Evolutionary conservation across 2,888 invertebrate species (phyloP), one percentile per base, ranked within the genome.

Genomic region (Coecobrya sp.): DNA sequence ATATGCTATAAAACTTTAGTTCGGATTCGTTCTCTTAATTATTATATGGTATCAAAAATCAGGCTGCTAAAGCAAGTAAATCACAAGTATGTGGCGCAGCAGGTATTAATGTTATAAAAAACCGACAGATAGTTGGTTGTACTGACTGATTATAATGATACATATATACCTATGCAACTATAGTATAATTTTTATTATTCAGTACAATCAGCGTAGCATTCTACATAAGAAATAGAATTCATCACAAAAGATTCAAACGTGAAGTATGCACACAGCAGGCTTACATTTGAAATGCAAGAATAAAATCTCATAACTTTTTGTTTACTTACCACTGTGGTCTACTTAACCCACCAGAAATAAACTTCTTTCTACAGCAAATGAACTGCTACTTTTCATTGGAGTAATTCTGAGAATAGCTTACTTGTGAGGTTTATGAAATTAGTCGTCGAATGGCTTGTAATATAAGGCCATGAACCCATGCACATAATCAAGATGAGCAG

Each of bases 371-470:
- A 65, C 27, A 45, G 45, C n/a, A 73, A 79, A 76, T 27, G 45
- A 45, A 22, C 68, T 45, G 79, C 86, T 79, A 79, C 76, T 87
- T 13, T 79, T 87, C 76, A 62, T 79, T 27, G 62, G 52, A 52
- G 52, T 52, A 86, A 52, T 68, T 86, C 86, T 68, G 16, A 30
- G 86, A 86, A 86, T 52, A 19, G 27, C 25, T 52, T 19, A 45
- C 45, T 73, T 36, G 73, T 45, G 10, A 19, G 73, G 73, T 42
- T 42, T 22, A 73, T 42, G 45, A 42, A 73, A 42, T 73, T 42
- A 73, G 73, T n/a, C 7, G n/a, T 13, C 5, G 27, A 30, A 27
- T 13, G 4, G 19, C 70, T 0, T 70, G 19, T 36, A 16, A 27
- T 13, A 70, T 70, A 13, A 30, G 13, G 27, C n/a, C 16, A 10